Evolutionary conservation across 2,888 invertebrate species (phyloP).

Genomic region (Melanotus villosus): DNA sequence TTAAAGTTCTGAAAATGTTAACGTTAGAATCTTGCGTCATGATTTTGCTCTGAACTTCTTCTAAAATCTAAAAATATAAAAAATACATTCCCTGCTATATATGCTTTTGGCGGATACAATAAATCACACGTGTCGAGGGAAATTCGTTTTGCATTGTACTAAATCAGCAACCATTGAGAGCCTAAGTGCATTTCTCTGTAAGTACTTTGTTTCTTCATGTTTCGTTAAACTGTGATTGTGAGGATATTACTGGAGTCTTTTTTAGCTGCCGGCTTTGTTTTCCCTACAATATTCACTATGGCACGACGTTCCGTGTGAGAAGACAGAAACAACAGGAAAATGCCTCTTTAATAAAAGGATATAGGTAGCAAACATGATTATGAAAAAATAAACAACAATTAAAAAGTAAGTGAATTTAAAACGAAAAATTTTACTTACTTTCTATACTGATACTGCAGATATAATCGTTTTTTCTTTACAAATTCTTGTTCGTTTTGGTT

Average conservation of each 20-base stretch:
- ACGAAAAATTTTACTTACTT: neutral
- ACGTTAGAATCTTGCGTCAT: too few species aligned
- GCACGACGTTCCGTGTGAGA: neutral
- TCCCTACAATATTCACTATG: neutral
- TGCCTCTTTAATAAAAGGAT: neutral
- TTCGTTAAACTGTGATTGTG: slow-evolving; percentile 3
- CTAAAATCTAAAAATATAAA: too few species aligned
- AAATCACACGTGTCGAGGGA: slow-evolving; percentile 13
- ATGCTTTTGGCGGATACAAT: neutral
- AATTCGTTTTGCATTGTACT: slow-evolving; percentile 19
- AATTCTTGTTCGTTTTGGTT: neutral
- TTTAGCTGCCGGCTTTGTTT: neutral
- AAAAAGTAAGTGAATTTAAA: slow-evolving; percentile 8
- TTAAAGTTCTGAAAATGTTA: too few species aligned
- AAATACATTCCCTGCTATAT: neutral
- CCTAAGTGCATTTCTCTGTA: slow-evolving; percentile 38
- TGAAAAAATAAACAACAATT: slow-evolving; percentile 21
- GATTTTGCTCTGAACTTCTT: too few species aligned
- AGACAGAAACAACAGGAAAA: neutral
- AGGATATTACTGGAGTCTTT: neutral
- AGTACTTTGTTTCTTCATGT: slow-evolving; percentile 28
- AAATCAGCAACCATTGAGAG: slow-evolving; percentile 20
- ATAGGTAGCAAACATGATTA: slow-evolving; percentile 7
- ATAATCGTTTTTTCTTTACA: slow-evolving; percentile 10
- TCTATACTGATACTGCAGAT: neutral